Evolutionary conservation across 2,113 vertebrate genomes (phyloP).

Genomic region (Lontra canadensis): DNA sequence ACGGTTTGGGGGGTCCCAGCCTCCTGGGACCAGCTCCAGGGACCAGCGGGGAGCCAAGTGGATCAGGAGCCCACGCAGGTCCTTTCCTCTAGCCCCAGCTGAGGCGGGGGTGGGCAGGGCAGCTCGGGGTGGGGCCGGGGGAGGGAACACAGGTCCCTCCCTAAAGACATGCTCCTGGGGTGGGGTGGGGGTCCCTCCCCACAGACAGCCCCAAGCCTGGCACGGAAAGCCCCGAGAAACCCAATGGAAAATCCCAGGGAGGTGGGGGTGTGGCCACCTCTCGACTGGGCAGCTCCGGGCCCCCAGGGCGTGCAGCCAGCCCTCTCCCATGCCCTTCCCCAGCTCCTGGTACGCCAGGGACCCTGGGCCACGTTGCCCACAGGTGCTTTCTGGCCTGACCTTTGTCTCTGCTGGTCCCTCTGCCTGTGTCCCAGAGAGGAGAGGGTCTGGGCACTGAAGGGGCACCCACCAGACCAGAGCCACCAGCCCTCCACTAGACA

Average conservation of each 20-base stretch:
- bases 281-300: accelerated
- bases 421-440: neutral
- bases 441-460: neutral
- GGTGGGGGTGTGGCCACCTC: neutral
- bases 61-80: neutral
- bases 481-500: neutral
- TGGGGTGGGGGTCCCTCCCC: neutral
- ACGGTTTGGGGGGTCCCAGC: neutral
- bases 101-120: accelerated
- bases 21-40: neutral
- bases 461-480: neutral
- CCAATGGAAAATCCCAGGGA: neutral
- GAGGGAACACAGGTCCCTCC: neutral
- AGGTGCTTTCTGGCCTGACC: neutral
- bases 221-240: constrained; percentile 8
- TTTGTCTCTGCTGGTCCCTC: neutral
- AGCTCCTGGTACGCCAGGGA: neutral
- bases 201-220: accelerated
- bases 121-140: accelerated
- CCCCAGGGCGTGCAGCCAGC: neutral
- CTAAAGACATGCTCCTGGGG: neutral
- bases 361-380: accelerated
- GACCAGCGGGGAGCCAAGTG: neutral
- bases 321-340: accelerated
- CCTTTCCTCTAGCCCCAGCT: neutral